Conservation (phyloP, 2,888 invertebrate species). For the Hydropsyche betteni region DNA sequence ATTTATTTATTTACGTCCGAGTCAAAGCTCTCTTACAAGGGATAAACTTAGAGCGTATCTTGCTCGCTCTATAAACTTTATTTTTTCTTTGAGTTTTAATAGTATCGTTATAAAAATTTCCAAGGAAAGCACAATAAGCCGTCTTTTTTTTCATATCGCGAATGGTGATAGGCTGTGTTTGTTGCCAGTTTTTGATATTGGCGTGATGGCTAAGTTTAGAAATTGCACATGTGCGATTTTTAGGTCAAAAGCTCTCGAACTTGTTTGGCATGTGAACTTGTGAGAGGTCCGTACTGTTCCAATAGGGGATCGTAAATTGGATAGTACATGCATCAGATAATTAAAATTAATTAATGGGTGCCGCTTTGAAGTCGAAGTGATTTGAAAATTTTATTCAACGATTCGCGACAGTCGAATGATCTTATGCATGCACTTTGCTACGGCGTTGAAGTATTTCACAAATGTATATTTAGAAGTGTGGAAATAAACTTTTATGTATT, state of each 20-base stretch:
- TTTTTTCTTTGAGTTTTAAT: not conserved
- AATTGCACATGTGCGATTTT: constrained; percentile 37
- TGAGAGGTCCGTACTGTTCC: not conserved
- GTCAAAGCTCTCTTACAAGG: constrained; percentile 1
- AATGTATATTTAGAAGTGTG: too few relatives aligned
- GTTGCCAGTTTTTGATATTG: not conserved
- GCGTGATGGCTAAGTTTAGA: constrained; percentile 36
- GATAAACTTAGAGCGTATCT: not conserved
- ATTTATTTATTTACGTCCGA: constrained; percentile 19
- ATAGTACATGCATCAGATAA: not conserved
- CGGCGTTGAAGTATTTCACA: too few relatives aligned
- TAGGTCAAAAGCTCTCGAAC: constrained; percentile 41
- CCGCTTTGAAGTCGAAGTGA: too few relatives aligned
- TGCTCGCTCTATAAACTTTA: not conserved
- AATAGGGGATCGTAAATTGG: not conserved
- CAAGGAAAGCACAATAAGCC: too few relatives aligned
- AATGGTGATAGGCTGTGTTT: not conserved
- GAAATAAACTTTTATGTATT: too few relatives aligned
- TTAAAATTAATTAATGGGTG: too few relatives aligned
- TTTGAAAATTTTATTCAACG: too few relatives aligned
- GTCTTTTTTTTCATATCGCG: not conserved
- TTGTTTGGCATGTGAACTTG: constrained; percentile 31
- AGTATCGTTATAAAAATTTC: too few relatives aligned
- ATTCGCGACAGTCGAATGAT: too few relatives aligned
- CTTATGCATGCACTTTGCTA: too few relatives aligned